Evolutionary conservation across 2,113 vertebrate species (phyloP).

Genomic region (cat (Felis catus)): F.catus_Fca126_mat1.0 CM031412.1:194990001-194990500

Average conservation of each 20-base stretch:
- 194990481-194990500: background rate
- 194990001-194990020: fast-evolving
- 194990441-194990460: background rate
- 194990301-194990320: background rate
- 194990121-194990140: background rate
- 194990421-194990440: background rate
- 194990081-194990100: background rate
- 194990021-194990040: background rate
- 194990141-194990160: conserved; percentile 27
- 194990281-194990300: conserved; percentile 54
- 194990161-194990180: background rate
- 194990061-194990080: background rate
- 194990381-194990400: background rate
- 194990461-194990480: background rate
- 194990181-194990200: conserved; percentile 32
- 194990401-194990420: background rate
- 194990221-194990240: conserved; percentile 56
- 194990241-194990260: conserved; percentile 49
- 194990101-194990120: background rate
- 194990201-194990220: conserved; percentile 56
- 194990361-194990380: background rate
- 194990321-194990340: no score
- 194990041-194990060: background rate
- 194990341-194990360: background rate
- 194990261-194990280: conserved; percentile 67